A percentile compares a stretch with the other conserved stretches of the same genome.
Evolutionary conservation across 2,888 invertebrate genomes (phyloP).

Genomic region (Kuschelorhynchus macadamiae): DNA sequence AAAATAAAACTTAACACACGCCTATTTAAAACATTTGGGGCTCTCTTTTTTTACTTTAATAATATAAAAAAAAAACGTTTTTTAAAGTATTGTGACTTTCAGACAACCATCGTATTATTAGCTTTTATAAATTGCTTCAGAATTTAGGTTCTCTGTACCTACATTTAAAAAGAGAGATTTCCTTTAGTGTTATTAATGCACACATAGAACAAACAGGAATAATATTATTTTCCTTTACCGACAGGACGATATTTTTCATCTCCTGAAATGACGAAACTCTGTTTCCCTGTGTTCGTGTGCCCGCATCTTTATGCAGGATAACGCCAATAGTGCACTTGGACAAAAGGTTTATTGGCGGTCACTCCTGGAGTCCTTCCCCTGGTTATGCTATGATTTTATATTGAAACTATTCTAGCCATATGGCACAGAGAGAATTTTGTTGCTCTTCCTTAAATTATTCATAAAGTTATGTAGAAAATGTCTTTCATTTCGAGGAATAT

Average conservation of each 20-base stretch:
- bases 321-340: slow-evolving; percentile 44
- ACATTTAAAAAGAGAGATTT: too few species aligned
- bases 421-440: slow-evolving; percentile 40
- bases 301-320: slow-evolving; percentile 49
- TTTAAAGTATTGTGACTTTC: too few species aligned
- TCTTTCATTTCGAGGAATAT: too few species aligned
- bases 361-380: slow-evolving; percentile 43
- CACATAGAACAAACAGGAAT: slow-evolving; percentile 22
- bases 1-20: too few species aligned
- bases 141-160: too few species aligned
- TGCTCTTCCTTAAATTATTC: slow-evolving; percentile 39
- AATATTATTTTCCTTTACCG: slow-evolving; percentile 32
- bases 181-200: neutral
- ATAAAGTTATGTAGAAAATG: slow-evolving; percentile 29
- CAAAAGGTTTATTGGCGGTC: slow-evolving; percentile 49
- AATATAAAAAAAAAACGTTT: too few species aligned
- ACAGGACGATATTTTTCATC: slow-evolving; percentile 33
- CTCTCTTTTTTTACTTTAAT: too few species aligned
- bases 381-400: slow-evolving; percentile 42
- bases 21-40: too few species aligned
- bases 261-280: slow-evolving; percentile 33
- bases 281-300: slow-evolving; percentile 41
- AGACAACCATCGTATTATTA: too few species aligned
- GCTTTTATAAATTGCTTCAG: too few species aligned
- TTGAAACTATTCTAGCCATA: slow-evolving; percentile 43